These are phyloP conservation scores for Condylura cristata DNA, from an alignment of 2,113 vertebrate genomes.

Conservation along the genomic window DNA sequence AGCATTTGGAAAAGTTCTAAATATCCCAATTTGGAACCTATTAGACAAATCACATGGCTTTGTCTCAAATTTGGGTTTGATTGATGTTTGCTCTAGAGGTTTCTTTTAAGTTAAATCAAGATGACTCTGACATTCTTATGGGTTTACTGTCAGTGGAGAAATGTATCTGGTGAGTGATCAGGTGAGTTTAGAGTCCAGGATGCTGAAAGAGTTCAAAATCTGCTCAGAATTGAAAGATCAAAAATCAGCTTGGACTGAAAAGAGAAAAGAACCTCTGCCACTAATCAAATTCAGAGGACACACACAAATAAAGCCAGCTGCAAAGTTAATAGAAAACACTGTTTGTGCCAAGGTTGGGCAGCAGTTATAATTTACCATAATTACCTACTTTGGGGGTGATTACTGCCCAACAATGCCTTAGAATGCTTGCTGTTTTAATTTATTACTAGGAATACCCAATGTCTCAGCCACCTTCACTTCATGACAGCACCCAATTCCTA, in stretches of 20 bases:
- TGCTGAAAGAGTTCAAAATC: constrained; percentile 38
- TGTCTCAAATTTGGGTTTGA: background rate
- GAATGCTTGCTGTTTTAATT: background rate
- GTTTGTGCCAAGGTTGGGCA: background rate
- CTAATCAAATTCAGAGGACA: background rate
- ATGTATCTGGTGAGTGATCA: background rate
- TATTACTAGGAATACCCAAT: background rate
- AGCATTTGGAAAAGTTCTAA: background rate
- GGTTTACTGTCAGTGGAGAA: background rate
- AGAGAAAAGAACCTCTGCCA: background rate
- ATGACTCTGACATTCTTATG: background rate
- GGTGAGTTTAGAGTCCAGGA: background rate
- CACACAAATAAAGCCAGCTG: background rate
- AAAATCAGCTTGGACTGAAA: constrained; percentile 29
- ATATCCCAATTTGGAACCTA: background rate
- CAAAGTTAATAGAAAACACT: background rate
- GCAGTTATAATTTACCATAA: background rate
- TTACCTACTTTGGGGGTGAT: background rate
- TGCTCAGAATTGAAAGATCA: constrained; percentile 22
- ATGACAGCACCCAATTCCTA: background rate
- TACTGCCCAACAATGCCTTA: background rate
- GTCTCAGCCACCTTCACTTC: background rate
- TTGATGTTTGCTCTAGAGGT: background rate
- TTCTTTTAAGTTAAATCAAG: background rate
- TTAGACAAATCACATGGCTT: background rate